These are phyloP conservation scores for Zaprionus taronus DNA, from an alignment of 1,140 invertebrate genomes.

Conservation along the genomic window DNA sequence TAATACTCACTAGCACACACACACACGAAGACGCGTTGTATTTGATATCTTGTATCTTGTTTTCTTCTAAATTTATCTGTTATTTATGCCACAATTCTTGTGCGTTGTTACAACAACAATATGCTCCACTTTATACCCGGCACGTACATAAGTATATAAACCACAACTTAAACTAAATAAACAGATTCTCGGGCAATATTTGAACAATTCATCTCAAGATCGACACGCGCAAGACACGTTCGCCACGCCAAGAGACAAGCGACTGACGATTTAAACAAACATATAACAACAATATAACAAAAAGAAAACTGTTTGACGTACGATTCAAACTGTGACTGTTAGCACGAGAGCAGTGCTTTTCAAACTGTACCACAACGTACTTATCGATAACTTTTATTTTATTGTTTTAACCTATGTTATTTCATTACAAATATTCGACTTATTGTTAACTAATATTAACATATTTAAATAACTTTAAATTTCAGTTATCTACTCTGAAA, in stretches of 20 bases:
- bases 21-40: constrained; percentile 15
- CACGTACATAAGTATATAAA: constrained; percentile 18
- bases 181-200: constrained; percentile 11
- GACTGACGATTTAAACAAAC: constrained; percentile 50
- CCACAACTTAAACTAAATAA: constrained; percentile 31
- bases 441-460: no score
- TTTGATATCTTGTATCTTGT: constrained; percentile 53
- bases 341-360: neutral
- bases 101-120: constrained; percentile 22
- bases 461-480: neutral
- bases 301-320: constrained; percentile 18
- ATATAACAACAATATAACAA: constrained; percentile 49
- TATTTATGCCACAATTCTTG: constrained; percentile 32
- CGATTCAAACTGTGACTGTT: constrained; percentile 19
- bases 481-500: neutral
- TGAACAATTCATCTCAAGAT: constrained; percentile 34
- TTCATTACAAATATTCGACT: neutral
- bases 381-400: constrained; percentile 10
- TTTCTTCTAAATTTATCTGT: constrained; percentile 57
- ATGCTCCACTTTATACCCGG: constrained; percentile 27
- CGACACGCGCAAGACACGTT: constrained; percentile 39
- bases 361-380: neutral
- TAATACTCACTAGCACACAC: constrained; percentile 54
- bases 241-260: constrained; percentile 34
- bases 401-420: neutral